Evolutionary conservation across 1,140 invertebrate genomes (phyloP).

Genomic region (Orius insidiosus): DNA sequence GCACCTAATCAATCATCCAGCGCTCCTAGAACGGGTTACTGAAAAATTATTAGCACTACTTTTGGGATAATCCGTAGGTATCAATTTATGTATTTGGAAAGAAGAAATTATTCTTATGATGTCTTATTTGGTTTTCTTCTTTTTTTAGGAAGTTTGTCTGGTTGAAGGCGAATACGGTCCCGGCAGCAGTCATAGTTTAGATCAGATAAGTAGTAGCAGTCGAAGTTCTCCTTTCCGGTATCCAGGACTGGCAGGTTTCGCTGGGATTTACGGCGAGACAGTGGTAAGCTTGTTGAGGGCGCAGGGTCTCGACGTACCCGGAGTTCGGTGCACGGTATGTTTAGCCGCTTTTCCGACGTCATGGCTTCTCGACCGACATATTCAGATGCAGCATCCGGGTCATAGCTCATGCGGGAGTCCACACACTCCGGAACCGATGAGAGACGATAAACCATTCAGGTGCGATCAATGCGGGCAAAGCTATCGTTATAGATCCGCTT

Average conservation of each 20-base stretch:
- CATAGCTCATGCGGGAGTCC: conserved; percentile 11
- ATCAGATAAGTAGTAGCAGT: conserved; percentile 23
- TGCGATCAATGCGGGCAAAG: conserved; percentile 80
- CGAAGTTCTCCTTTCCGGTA: conserved; percentile 29
- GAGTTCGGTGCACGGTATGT: conserved; percentile 56
- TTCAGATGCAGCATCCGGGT: conserved; percentile 52
- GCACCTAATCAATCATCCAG: too few relatives aligned
- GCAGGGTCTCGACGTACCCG: conserved; percentile 49
- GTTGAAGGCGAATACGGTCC: conserved; percentile 21
- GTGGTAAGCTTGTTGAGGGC: conserved; percentile 13
- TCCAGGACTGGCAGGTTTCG: conserved; percentile 25
- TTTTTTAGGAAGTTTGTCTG: conserved; percentile 20
- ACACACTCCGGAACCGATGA: conserved; percentile 26
- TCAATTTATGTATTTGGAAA: background rate
- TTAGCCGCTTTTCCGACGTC: conserved; percentile 63
- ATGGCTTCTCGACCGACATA: conserved; percentile 64
- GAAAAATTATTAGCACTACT: too few relatives aligned
- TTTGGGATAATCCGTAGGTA: too few relatives aligned
- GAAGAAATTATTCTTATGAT: background rate
- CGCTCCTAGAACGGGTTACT: too few relatives aligned
- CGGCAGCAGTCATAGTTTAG: conserved; percentile 13
- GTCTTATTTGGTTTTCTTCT: background rate
- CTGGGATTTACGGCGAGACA: conserved; percentile 14
- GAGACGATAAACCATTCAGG: conserved; percentile 72
- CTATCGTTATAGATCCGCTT: conserved; percentile 72